Evolutionary conservation across 2,888 invertebrate species (phyloP).

Genomic region (Helicoverpa assulta): DNA sequence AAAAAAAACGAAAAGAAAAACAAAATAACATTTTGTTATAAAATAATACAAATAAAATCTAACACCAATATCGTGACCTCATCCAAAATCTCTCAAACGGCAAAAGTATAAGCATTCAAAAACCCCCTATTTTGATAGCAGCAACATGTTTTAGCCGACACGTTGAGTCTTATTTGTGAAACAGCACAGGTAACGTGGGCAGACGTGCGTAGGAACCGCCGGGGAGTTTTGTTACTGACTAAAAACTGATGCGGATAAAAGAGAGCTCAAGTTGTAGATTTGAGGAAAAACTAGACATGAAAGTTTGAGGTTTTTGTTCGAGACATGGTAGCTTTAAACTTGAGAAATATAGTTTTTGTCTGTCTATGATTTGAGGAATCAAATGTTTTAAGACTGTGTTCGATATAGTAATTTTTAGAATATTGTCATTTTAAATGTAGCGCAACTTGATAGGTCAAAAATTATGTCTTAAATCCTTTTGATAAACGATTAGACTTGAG

Average conservation of each 20-base stretch:
- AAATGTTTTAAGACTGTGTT: too few species aligned
- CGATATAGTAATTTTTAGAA: too few species aligned
- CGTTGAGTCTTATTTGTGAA: slow-evolving; percentile 44
- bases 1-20: too few species aligned
- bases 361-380: too few species aligned
- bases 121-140: slow-evolving; percentile 10
- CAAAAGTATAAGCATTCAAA: slow-evolving; percentile 12
- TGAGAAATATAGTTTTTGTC: background rate
- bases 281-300: slow-evolving; percentile 8
- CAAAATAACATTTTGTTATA: too few species aligned
- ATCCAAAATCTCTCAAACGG: slow-evolving; percentile 1
- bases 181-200: slow-evolving; percentile 49
- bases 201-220: slow-evolving; percentile 47
- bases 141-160: slow-evolving; percentile 24
- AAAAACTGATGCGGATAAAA: slow-evolving; percentile 33
- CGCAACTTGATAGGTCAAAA: too few species aligned
- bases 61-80: too few species aligned
- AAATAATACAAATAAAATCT: too few species aligned
- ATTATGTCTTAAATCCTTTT: too few species aligned
- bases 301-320: slow-evolving; percentile 20
- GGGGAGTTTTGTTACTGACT: slow-evolving; percentile 25
- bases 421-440: too few species aligned
- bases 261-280: slow-evolving; percentile 5
- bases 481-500: too few species aligned
- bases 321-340: slow-evolving; percentile 3